Percentiles rank a stretch among this genome's conserved stretches.
These are phyloP conservation scores for human (Homo sapiens) DNA, from an alignment of 2,113 vertebrate genomes.

Conservation along the genomic window GRCh38 chr6:99667001-99667500, in stretches of 20 bases:
- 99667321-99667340: neutral
- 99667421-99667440: neutral
- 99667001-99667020: conserved; percentile 11
- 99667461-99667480: neutral
- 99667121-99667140: neutral
- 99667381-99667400: neutral
- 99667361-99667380: neutral
- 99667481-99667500: neutral
- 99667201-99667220: neutral
- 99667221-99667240: neutral
- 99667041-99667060: neutral
- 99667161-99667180: neutral
- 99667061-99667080: neutral
- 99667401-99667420: neutral
- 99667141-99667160: neutral
- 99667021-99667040: neutral
- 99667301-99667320: neutral
- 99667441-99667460: too few relatives aligned
- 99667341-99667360: neutral
- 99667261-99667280: neutral
- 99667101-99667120: neutral
- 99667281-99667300: neutral
- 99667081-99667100: neutral
- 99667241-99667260: neutral
- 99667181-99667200: neutral